Base-by-base conservation (phyloP, 2,113 vertebrate species). In the Xenus cinereus region DNA sequence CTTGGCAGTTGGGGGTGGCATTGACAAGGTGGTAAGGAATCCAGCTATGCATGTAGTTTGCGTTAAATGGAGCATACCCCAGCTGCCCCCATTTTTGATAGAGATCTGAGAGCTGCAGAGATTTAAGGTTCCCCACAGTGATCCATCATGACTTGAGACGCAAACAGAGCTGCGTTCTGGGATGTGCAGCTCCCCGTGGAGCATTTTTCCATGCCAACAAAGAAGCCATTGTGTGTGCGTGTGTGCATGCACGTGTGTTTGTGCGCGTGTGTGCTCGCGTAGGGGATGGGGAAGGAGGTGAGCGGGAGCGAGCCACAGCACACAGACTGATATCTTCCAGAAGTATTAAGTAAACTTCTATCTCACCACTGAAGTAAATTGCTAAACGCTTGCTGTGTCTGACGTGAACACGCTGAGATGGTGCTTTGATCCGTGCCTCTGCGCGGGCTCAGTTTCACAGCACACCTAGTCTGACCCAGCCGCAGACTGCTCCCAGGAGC, bases 1-100 rank as follows among this genome's bases (percentile, higher is more conserved):
- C 94, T 89, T 95, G 95, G 94, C 94, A 94, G 71, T 1, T 93
- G 92, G 84, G 94, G 91, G 93, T 95, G 96, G 97, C 91, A 97
- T 51, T 96, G 97, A 89, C 87, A 97, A 97, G 89, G 84, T 92
- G 94, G 93, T 91, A 71, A 89, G 76, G 54, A 89, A 91, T 87
- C 91, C 89, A 91, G 87, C 87, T 85, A 43, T 24, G 57, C 45
- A 7, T n/a, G 62, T 46, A 93, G 94, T 91, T 96, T 87, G 63
- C 4, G 5, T 95, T 95, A 95, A 95, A 96, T 89, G 81, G 81
- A 97, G 92, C 67, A 7, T 93, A 87, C 59, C 80, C 67, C 93
- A 94, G 89, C 81, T 83, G 71, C 96, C 93, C 89, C 72, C 54
- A 43, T 59, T 78, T 87, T 43, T 84, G 94, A 80, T 95, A 89